These are phyloP conservation scores for Megamerina dolium DNA, from an alignment of 2,888 invertebrate species.

Conservation along the genomic window DNA sequence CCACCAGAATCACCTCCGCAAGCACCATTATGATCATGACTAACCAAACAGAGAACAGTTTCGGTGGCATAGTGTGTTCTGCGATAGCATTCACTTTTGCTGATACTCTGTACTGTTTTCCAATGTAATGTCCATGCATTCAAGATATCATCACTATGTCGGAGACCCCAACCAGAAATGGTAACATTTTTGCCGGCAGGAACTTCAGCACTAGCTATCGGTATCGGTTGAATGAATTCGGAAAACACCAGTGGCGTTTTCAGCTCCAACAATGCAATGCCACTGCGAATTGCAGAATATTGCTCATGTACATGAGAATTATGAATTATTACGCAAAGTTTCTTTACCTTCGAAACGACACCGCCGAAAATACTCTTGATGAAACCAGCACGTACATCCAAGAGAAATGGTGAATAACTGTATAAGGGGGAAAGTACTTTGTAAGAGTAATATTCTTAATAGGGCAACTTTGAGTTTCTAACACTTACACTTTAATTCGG, in stretches of 20 bases:
- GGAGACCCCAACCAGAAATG: slow-evolving; percentile 42
- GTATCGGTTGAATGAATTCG: slow-evolving; percentile 27
- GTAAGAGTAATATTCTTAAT: background rate
- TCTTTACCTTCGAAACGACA: too few species aligned
- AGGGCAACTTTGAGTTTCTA: background rate
- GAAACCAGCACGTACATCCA: slow-evolving; percentile 35
- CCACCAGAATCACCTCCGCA: slow-evolving; percentile 46
- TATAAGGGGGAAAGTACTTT: too few species aligned
- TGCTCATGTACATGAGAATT: too few species aligned
- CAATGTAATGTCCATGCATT: slow-evolving; percentile 31
- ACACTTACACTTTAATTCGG: slow-evolving; percentile 13
- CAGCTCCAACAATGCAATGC: slow-evolving; percentile 39
- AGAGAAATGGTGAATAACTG: slow-evolving; percentile 22
- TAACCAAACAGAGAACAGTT: slow-evolving; percentile 36
- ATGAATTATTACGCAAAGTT: too few species aligned
- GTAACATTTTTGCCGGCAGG: slow-evolving; percentile 24
- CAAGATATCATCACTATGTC: slow-evolving; percentile 26
- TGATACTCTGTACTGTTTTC: slow-evolving; percentile 27
- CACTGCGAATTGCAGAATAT: too few species aligned
- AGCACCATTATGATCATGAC: slow-evolving; percentile 30
- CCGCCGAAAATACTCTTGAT: slow-evolving; percentile 30
- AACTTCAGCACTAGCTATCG: slow-evolving; percentile 26
- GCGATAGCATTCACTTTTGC: slow-evolving; percentile 23
- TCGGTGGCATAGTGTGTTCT: slow-evolving; percentile 25
- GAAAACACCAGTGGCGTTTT: slow-evolving; percentile 20